Evolutionary conservation across 2,797 vertebrate species (phyloP).

Genomic region (Phaenicophaeus curvirostris): DNA sequence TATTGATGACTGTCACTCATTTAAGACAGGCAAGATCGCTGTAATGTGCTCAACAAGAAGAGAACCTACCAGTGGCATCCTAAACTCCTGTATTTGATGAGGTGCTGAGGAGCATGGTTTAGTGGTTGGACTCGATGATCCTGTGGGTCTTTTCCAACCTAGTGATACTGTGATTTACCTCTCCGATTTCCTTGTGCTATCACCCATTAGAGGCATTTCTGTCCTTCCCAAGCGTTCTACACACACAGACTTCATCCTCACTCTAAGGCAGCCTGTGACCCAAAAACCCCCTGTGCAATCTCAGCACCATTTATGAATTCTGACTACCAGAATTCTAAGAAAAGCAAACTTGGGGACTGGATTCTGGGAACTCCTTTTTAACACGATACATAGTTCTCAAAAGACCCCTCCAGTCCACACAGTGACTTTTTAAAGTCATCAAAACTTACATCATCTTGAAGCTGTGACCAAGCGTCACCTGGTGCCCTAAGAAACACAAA

Average conservation of each 20-base stretch:
- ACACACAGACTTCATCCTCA: background rate
- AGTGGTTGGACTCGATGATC: too few species aligned
- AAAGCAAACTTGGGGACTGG: background rate
- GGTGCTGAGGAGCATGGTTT: too few species aligned
- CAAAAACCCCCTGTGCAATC: background rate
- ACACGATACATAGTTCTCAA: background rate
- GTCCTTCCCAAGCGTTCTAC: fast-evolving
- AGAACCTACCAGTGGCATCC: background rate
- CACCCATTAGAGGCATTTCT: background rate
- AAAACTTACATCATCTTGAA: background rate
- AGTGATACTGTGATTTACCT: too few species aligned
- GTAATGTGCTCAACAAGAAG: background rate
- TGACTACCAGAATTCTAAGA: background rate
- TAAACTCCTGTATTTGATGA: background rate
- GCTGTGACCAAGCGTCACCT: background rate
- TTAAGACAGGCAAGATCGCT: background rate
- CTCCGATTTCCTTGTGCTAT: background rate
- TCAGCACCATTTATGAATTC: background rate
- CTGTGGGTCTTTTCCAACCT: too few species aligned
- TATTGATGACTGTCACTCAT: background rate
- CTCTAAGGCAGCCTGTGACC: background rate
- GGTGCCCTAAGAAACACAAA: background rate
- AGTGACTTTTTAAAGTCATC: background rate
- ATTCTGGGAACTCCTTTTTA: background rate
- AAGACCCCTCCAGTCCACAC: background rate